Evolutionary conservation across 1,140 invertebrate species (phyloP), one percentile per base, ranked within the genome.

Genomic region (Dendroctonus ponderosae): DNA sequence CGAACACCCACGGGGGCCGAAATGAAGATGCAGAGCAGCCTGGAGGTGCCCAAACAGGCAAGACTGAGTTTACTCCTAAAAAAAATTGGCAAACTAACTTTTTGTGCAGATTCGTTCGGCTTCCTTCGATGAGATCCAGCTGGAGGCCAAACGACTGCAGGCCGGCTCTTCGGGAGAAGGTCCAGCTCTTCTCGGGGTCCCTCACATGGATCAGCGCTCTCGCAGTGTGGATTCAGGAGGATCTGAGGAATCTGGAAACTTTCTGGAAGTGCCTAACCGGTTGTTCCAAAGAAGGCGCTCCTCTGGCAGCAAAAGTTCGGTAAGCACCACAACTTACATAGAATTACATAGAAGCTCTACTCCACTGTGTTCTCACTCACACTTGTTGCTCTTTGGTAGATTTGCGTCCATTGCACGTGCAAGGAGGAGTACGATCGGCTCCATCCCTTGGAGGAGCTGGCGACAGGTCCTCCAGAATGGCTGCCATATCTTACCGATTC

Each of bases 1-100:
- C 85, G 89, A 67, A 93, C 91, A 61, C 91, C 91, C 41, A 93
- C 91, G 54, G 90, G 90, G 56, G 89, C 89, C 70, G 91, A 93
- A 79, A 92, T 93, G 91, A 93, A 93, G 82, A 91, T 89, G 62
- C 91, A 93, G 78, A 91, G 89, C 81, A 93, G 91, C 78, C 85
- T 93, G 63, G 91, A 93, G 78, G 91, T 93, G 62, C 91, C 91
- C 43, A 92, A 92, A 76, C 91, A 92, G 83, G 88, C 92, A 71
- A 56, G 41, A 51, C 50, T 5, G 0, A 37, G 12, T 56, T 56
- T 38, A 41, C 12, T 46, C 43, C 8, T 1, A 46, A 46, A 46
- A 46, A 46, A 1, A 46, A 46, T 11, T 46, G 12, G 8, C 5
- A 46, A 46, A 4, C 8, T 11, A 48, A 48, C 7, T 48, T 46